Base-by-base conservation (phyloP, 1,140 invertebrate species). In the Drosophila tropicalis region DNA sequence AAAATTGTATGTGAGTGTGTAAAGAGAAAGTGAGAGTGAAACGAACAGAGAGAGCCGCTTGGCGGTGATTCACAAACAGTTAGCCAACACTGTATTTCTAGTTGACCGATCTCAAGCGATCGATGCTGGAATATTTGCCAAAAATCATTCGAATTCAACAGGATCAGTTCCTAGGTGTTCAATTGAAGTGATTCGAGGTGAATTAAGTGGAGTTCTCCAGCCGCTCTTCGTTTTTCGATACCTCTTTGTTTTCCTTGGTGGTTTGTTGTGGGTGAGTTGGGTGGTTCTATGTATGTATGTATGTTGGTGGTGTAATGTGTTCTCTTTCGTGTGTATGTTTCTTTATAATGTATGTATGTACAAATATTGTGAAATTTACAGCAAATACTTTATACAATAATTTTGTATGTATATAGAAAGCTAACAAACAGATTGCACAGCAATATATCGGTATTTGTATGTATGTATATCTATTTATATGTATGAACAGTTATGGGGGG, bases 371-470 rank as follows among this genome's bases (percentile, higher is more conserved):
- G 32, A 84, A 89, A 89, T 84, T 90, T 90, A 89, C 85, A 89
- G 84, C 85, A 89, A 89, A 36, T 90, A 89, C 84, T 89, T 89
- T 80, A 64, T 77, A 87, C 80, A 87, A 72, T 79, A 60, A 75
- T 67, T 29, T 69, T 61, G 32, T 61, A 57, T 3, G 5, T 56
- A 10, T 63, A 51, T 77, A 56, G 36, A 58, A 47, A 60, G 54
- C 54, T 62, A 61, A 71, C 67, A 67, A 63, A 62, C 47, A 72
- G 41, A 47, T 62, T 67, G 36, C 34, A 78, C 44, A 47, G 19
- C 22, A 41, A 36, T 36, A 36, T 36, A 12, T 17, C 62, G 57
- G 51, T 70, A 66, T 51, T 5, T 25, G 66, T 51, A 29, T 25
- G 66, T 58, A 78, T 22, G 40, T 15, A 29, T 58, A 61, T 32